Evolutionary conservation across 2,113 vertebrate species (phyloP), one percentile per base, ranked within the genome.

Genomic region (Spea bombifrons): DNA sequence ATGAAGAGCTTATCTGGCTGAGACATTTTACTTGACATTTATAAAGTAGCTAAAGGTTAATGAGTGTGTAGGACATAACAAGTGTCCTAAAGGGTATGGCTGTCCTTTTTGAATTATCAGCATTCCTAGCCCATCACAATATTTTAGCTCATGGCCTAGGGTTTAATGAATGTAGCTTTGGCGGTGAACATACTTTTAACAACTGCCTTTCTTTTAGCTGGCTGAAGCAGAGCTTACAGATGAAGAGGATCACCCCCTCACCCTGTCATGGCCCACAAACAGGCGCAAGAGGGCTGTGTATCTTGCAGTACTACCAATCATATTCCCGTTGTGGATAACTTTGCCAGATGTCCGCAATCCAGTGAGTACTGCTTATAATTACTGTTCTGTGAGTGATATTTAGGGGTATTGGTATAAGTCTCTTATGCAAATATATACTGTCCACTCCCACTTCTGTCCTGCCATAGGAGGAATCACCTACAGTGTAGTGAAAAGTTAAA

Each of bases 261-360:
- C 94, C 86, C 84, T 99, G 83, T 90, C 91, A 70, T 99, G 97
- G 97, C 97, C 97, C 0, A 84, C 95, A n/a, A 94, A 92, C 0
- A 7, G 12, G 66, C 94, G 93, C 82, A 99, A 98, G 84, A 92
- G 85, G 66, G 4, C 91, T 81, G 97, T 92, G 0, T 99, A 97
- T 83, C 92, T 99, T 61, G 0, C 94, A 0, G 93, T 99, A 55
- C 81, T 99, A 0, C 97, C 97, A 78, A 97, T 99, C 30, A 90
- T 98, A 80, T 83, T 98, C 30, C 96, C 95, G 5, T 87, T 99
- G 77, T 99, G 97, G 97, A 76, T 88, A 17, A 94, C 95, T 0
- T 90, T 99, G 59, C 97, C 97, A 0, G 97, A 99, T 0, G 97
- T 98, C 86, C 92, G 97, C 82, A 97, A 95, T 86, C 90, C 94